phyloP scores from a whole-genome alignment of 2,888 invertebrate genomes.

The Stegophylla sp. region DNA sequence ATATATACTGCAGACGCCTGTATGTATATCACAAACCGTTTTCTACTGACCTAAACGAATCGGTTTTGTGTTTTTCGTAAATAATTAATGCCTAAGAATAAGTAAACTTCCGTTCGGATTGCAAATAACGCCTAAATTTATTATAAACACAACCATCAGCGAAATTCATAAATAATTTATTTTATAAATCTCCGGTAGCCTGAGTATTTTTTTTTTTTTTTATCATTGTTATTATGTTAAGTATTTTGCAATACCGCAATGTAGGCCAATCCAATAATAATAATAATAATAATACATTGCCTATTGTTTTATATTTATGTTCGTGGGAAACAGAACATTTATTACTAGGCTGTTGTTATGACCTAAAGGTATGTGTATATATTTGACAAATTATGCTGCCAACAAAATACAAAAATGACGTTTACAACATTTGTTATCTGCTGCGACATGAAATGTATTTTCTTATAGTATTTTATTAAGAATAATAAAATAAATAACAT shows the following conservation, averaged over 20 bases:
- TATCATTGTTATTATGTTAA: slow-evolving; percentile 57
- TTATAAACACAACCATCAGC: slow-evolving; percentile 54
- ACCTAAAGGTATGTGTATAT: slow-evolving; percentile 42
- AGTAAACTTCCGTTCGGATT: slow-evolving; percentile 58
- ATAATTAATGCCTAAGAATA: slow-evolving; percentile 51
- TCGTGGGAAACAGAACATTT: slow-evolving; percentile 54
- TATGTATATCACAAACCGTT: slow-evolving; percentile 31
- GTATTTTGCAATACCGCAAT: slow-evolving; percentile 58
- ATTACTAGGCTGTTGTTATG: slow-evolving; percentile 32
- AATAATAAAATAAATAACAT: too few species aligned
- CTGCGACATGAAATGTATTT: slow-evolving; percentile 6
- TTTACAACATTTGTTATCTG: slow-evolving; percentile 19
- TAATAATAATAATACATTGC: slow-evolving; percentile 48
- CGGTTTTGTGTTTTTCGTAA: slow-evolving; percentile 57
- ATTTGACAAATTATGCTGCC: slow-evolving; percentile 50
- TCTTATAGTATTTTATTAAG: slow-evolving; percentile 28
- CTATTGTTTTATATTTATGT: slow-evolving; percentile 56
- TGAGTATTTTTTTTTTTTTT: slow-evolving; percentile 37
- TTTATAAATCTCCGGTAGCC: slow-evolving; percentile 55
- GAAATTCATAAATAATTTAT: slow-evolving; percentile 59
- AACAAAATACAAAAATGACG: slow-evolving; percentile 38
- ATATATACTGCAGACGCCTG: slow-evolving; percentile 19
- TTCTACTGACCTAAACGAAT: slow-evolving; percentile 52
- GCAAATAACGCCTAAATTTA: slow-evolving; percentile 57
- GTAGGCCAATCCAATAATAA: slow-evolving; percentile 58